These are phyloP conservation scores for Sula dactylatra DNA, from an alignment of 2,113 vertebrate species.

Conservation along the genomic window DNA sequence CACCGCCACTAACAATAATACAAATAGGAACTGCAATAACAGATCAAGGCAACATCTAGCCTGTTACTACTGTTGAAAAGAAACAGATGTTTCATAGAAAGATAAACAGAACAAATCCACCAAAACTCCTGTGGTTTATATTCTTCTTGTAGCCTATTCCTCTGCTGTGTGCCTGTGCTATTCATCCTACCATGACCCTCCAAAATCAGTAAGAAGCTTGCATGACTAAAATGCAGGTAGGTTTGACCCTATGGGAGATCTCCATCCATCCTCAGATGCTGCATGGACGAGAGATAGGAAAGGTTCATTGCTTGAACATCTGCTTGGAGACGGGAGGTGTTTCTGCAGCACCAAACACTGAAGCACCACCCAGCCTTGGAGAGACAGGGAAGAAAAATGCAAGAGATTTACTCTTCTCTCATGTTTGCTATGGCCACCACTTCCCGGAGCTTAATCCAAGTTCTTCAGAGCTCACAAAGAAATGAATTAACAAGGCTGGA, in stretches of 20 bases:
- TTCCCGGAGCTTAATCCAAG: not conserved
- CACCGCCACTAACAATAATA: not conserved
- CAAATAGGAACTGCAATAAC: not conserved
- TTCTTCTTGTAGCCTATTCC: not conserved
- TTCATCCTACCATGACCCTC: not conserved
- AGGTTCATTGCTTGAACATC: not conserved
- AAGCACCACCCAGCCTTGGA: not conserved
- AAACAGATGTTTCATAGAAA: not conserved
- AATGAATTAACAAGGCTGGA: not conserved
- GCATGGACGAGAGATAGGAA: not conserved
- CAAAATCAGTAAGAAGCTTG: not conserved
- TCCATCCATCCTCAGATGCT: not conserved
- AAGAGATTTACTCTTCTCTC: not conserved
- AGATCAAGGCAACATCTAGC: not conserved
- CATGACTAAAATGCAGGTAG: not conserved
- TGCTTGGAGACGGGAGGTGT: not conserved
- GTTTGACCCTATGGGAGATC: not conserved
- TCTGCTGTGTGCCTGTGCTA: not conserved
- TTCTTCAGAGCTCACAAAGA: not conserved
- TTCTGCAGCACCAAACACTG: not conserved
- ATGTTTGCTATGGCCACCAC: not conserved
- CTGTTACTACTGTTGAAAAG: not conserved
- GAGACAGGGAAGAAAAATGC: not conserved
- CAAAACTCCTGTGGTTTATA: not conserved
- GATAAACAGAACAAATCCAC: not conserved